Percentiles rank a stretch among this genome's conserved stretches.
phyloP scores from a whole-genome alignment of 1,140 invertebrate species.

The Hirudo medicinalis region DNA sequence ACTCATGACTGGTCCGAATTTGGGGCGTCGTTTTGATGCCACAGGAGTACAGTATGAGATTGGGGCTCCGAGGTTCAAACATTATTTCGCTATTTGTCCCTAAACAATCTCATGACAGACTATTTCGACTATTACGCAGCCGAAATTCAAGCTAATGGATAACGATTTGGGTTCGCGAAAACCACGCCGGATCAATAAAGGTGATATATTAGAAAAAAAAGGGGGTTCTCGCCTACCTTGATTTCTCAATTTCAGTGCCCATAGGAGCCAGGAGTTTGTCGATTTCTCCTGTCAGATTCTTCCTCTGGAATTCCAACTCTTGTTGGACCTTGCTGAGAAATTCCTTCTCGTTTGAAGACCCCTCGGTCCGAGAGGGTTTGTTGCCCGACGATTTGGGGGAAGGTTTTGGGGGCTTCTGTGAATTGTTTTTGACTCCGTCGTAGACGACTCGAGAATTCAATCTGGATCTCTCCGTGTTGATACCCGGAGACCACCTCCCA shows the following conservation, averaged over 20 bases:
- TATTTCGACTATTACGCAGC: too few species aligned
- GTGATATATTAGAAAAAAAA: neutral
- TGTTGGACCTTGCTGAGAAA: conserved; percentile 14
- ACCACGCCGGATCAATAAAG: too few species aligned
- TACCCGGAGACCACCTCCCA: neutral
- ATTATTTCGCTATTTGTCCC: too few species aligned
- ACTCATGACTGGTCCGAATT: too few species aligned
- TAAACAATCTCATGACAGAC: too few species aligned
- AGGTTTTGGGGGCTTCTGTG: too few species aligned
- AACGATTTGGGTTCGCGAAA: too few species aligned
- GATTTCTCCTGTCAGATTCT: conserved; percentile 11
- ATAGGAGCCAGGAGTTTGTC: neutral
- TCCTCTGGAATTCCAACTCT: conserved; percentile 16
- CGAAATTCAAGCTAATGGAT: too few species aligned
- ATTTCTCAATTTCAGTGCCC: neutral
- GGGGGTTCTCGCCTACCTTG: neutral
- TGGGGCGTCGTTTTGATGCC: too few species aligned
- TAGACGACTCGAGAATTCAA: neutral
- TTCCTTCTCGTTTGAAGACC: conserved; percentile 3
- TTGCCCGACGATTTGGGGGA: neutral
- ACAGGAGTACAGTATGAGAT: too few species aligned
- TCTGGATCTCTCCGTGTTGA: neutral
- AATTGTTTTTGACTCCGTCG: neutral
- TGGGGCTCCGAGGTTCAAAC: too few species aligned
- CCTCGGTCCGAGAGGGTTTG: neutral